Base-by-base conservation (phyloP, 2,888 invertebrate species). In the Thereva unica region DNA sequence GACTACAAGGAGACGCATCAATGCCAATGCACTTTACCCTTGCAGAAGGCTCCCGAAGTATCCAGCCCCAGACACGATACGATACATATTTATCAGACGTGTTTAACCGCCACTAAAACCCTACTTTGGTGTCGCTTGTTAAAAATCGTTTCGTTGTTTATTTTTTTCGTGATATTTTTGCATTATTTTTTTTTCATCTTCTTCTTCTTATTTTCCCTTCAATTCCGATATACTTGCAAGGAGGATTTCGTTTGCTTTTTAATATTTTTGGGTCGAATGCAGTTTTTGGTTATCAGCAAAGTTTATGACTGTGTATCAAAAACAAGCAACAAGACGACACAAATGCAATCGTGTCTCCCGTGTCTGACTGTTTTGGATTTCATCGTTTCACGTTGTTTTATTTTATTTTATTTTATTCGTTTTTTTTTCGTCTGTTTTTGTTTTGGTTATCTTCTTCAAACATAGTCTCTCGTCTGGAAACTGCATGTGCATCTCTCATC, bases 261-360 rank as follows among this genome's bases (percentile, higher is more conserved):
- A 41, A 12, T 38, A 50, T 61, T 61, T 61, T 49, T 61, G 61
- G 61, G 61, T 61, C 61, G 61, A 53, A 53, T 64, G 64, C 64
- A 64, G 37, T 64, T 64, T 64, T 64, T 10, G 45, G 57, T 57
- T 57, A 45, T 45, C 35, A 47, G 53, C 41, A 53, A 53, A 7
- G 34, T 5, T 53, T 8, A 35, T n/a, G 23, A 23, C 2, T 34
- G 9, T 34, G 9, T 2, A 50, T 34, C 34, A 41, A 55, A 41
- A 23, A 55, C 23, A 37, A 41, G 55, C 40, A 9, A 38, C 10
- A 8, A 9, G 55, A 9, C 41, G 57, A 35, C 56, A 55, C 55
- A 44, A 34, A 34, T 42, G 1, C 34, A 37, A 38, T 10, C 38
- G 45, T 49, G 49, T 49, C 7, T 12, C 12, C 12, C 12, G 9